Conservation (phyloP, 1,140 invertebrate genomes). For the Bactericera cockerelli region DNA sequence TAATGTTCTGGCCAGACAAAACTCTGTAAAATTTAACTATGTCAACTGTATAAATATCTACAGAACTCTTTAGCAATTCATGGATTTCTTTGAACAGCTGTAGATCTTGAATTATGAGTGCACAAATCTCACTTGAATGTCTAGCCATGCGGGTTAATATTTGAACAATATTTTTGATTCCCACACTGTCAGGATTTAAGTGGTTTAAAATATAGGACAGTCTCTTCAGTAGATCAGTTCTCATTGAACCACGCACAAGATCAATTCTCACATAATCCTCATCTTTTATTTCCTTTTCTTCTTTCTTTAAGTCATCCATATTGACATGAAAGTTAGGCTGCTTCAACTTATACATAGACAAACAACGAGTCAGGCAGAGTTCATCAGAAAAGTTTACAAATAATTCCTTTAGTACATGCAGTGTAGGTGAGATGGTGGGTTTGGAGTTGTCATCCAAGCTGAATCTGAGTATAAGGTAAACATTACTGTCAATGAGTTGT, state of each 20-base stretch:
- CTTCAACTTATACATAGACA: slow-evolving; percentile 5
- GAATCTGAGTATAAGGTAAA: slow-evolving; percentile 67
- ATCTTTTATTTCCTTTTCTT: slow-evolving; percentile 51
- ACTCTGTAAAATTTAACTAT: slow-evolving; percentile 8
- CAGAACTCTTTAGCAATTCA: neutral
- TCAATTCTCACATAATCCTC: slow-evolving; percentile 63
- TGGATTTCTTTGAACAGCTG: neutral
- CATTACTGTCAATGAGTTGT: slow-evolving; percentile 37
- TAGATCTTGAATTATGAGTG: neutral
- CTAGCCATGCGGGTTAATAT: slow-evolving; percentile 49
- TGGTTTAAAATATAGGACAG: slow-evolving; percentile 35
- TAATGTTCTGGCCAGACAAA: neutral
- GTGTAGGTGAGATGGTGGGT: slow-evolving; percentile 48
- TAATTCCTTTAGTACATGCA: slow-evolving; percentile 54
- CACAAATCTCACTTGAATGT: slow-evolving; percentile 39
- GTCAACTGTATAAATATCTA: neutral
- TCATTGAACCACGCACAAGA: slow-evolving; percentile 49
- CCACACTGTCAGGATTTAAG: slow-evolving; percentile 40
- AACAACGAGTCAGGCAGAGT: slow-evolving; percentile 26
- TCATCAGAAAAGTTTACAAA: slow-evolving; percentile 62
- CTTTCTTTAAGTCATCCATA: slow-evolving; percentile 25
- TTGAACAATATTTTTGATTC: slow-evolving; percentile 48
- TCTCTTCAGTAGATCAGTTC: slow-evolving; percentile 58
- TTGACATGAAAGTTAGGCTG: slow-evolving; percentile 41
- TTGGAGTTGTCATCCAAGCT: slow-evolving; percentile 68